Percentiles rank a stretch among this genome's conserved stretches.
Evolutionary conservation across 2,113 vertebrate species (phyloP).

Genomic region (Eulemur macaco): DNA sequence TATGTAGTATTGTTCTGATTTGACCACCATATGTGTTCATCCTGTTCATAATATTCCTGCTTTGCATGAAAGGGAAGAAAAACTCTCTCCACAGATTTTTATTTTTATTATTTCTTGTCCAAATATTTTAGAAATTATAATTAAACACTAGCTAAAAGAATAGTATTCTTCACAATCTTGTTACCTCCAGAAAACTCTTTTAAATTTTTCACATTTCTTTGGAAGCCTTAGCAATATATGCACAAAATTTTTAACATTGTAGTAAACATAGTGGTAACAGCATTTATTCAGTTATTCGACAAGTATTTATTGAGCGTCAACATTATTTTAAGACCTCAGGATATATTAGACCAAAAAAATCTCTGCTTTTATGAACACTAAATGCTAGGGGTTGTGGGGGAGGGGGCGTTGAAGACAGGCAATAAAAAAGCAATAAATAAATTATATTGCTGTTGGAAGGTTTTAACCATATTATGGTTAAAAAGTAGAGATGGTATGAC

Average conservation of each 20-base stretch:
- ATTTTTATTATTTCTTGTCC: background rate
- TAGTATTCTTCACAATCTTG: background rate
- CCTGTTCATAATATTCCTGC: background rate
- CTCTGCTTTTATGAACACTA: slow-evolving; percentile 4
- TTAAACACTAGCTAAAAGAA: slow-evolving; percentile 7
- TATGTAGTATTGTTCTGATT: background rate
- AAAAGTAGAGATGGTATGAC: background rate
- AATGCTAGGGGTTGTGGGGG: background rate
- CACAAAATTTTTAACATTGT: background rate
- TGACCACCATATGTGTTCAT: background rate
- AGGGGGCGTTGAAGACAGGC: background rate
- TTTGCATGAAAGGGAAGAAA: background rate
- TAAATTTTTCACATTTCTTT: background rate
- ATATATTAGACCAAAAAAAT: background rate
- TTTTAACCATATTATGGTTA: background rate
- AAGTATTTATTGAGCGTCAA: slow-evolving; percentile 18
- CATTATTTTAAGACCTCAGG: background rate
- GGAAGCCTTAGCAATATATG: background rate
- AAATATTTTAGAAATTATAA: slow-evolving; percentile 28
- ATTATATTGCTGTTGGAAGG: background rate
- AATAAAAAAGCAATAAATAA: background rate
- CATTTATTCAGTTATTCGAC: background rate
- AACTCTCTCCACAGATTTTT: background rate
- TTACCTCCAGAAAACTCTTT: background rate
- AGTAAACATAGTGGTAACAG: background rate